phyloP scores from a whole-genome alignment of 2,888 invertebrate species.

The Lasius fuliginosus region DNA sequence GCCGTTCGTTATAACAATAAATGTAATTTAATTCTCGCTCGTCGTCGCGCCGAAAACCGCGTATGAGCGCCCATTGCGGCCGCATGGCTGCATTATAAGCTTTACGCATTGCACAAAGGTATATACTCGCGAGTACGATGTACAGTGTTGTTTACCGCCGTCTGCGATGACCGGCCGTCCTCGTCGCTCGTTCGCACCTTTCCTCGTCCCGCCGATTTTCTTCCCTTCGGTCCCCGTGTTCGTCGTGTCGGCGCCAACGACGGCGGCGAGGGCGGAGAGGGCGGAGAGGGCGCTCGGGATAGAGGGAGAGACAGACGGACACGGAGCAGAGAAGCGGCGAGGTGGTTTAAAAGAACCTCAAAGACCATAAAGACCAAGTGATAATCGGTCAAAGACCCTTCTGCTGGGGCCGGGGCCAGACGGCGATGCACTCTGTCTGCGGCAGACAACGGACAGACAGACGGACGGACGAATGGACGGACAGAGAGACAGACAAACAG shows the following conservation, averaged over 20 bases:
- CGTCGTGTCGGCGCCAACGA: slow-evolving; percentile 45
- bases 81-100: slow-evolving; percentile 38
- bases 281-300: slow-evolving; percentile 6
- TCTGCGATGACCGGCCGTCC: slow-evolving; percentile 25
- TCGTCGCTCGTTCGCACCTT: slow-evolving; percentile 48
- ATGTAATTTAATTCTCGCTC: not conserved
- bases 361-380: slow-evolving; percentile 83
- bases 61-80: slow-evolving; percentile 6
- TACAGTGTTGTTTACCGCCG: slow-evolving; percentile 48
- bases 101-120: slow-evolving; percentile 44
- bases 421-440: slow-evolving; percentile 77
- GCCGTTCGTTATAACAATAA: slow-evolving; percentile 26
- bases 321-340: slow-evolving; percentile 52
- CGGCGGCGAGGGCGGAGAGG: slow-evolving; percentile 44
- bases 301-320: slow-evolving; percentile 58
- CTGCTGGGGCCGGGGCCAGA: slow-evolving; percentile 77
- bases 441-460: slow-evolving; percentile 77
- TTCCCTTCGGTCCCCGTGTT: slow-evolving; percentile 45
- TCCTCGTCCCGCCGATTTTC: slow-evolving; percentile 54
- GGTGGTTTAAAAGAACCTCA: slow-evolving; percentile 80
- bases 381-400: slow-evolving; percentile 84
- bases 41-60: slow-evolving; percentile 33
- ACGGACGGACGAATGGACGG: slow-evolving; percentile 65
- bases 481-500: slow-evolving; percentile 58
- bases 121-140: slow-evolving; percentile 31